phyloP scores from a whole-genome alignment of 2,888 invertebrate species.

The Trichacis sp. region DNA sequence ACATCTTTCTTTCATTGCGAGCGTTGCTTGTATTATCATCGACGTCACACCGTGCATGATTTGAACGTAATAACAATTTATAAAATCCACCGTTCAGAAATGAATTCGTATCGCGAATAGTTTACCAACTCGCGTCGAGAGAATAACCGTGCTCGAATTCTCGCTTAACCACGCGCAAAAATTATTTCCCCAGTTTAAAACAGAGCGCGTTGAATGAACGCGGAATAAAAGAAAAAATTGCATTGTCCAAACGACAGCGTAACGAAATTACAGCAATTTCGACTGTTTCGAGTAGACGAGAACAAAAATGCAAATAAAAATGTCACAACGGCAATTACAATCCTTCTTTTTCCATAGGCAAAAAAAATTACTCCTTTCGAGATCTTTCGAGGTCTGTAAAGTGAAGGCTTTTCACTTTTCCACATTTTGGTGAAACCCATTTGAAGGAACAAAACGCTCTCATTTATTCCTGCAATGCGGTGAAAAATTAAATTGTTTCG shows the following conservation, averaged over 20 bases:
- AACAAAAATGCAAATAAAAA: neutral
- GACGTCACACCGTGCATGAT: slow-evolving; percentile 4
- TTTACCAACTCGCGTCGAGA: neutral
- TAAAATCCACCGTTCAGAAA: neutral
- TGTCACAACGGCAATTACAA: neutral
- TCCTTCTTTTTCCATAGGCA: neutral
- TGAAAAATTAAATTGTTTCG: too few relatives aligned
- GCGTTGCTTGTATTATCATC: neutral
- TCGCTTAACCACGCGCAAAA: slow-evolving; percentile 8
- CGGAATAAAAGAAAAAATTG: neutral
- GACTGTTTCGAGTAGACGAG: slow-evolving; percentile 1
- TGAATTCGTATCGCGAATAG: slow-evolving; percentile 5
- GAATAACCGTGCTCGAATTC: slow-evolving; percentile 3
- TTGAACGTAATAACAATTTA: slow-evolving; percentile 7
- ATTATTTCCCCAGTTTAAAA: slow-evolving; percentile 10
- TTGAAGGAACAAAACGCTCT: too few relatives aligned
- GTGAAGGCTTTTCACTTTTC: too few relatives aligned
- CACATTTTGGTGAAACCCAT: too few relatives aligned
- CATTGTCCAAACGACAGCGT: slow-evolving; percentile 8
- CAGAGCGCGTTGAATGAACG: slow-evolving; percentile 4
- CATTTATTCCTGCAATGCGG: too few relatives aligned
- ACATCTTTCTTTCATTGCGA: too few relatives aligned
- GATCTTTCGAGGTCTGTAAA: neutral
- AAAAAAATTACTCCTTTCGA: neutral
- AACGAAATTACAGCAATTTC: slow-evolving; percentile 11